These are phyloP conservation scores for Nycticebus coucang DNA, from an alignment of 2,113 vertebrate genomes.

Conservation along the genomic window DNA sequence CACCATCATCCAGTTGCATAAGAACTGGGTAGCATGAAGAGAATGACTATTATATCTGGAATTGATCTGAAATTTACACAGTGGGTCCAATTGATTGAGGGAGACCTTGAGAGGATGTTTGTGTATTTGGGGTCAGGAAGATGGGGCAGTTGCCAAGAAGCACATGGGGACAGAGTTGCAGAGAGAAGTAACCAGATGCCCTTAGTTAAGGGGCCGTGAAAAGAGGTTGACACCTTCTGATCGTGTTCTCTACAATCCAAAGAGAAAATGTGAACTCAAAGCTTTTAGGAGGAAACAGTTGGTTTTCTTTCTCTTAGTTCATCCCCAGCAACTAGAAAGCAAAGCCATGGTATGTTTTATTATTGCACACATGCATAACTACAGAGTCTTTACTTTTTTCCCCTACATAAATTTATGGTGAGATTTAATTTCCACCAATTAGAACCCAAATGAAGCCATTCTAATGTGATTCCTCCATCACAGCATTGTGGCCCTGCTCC, in stretches of 20 bases:
- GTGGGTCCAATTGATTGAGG: neutral
- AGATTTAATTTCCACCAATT: constrained; percentile 83
- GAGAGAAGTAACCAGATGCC: neutral
- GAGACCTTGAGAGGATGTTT: neutral
- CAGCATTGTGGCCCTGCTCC: constrained; percentile 56
- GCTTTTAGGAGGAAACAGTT: constrained; percentile 53
- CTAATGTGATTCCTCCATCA: constrained; percentile 64
- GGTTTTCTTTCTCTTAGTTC: neutral
- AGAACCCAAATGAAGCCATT: constrained; percentile 81
- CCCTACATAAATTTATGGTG: constrained; percentile 78
- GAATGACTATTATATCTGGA: neutral
- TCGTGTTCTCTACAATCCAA: neutral
- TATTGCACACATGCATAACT: constrained; percentile 54
- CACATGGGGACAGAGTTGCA: neutral
- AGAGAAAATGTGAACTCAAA: neutral
- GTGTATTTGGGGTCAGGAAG: fast-evolving
- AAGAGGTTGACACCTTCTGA: neutral
- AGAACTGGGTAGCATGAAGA: neutral
- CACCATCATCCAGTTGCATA: neutral
- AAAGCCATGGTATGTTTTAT: constrained; percentile 65
- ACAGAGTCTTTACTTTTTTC: constrained; percentile 65
- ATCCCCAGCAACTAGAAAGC: constrained; percentile 43
- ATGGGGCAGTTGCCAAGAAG: neutral
- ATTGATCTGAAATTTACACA: neutral
- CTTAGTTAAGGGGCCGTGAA: neutral